Base-by-base conservation (phyloP, 2,888 invertebrate genomes). In the Mythimna vitellina region DNA sequence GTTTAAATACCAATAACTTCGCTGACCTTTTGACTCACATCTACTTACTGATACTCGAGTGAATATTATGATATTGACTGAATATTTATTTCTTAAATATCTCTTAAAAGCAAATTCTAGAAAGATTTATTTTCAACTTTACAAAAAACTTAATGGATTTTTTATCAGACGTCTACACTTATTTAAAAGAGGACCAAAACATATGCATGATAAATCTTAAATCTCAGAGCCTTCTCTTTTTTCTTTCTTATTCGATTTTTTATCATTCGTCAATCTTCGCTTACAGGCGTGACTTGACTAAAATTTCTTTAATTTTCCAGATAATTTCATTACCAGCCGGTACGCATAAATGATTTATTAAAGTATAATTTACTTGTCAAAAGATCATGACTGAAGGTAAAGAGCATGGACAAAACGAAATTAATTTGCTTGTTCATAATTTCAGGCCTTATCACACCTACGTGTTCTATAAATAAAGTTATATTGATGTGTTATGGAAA, bases 371-470 rank as follows among this genome's bases (percentile, higher is more conserved):
- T 46, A 72, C 14, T 58, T 78, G 32, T 38, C 64, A 72, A 78
- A 70, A 64, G 63, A 64, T 78, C 63, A 76, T 42, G 65, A 25
- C 25, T 60, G 49, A 60, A 72, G 53, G 58, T 61, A 61, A 73
- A 80, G 70, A 62, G 32, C 61, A 68, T 25, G 32, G 68, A 51
- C 56, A 57, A n/a, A 42, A 49, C 49, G 0, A 32, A 60, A 70
- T 63, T n/a, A 64, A 61, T 65, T 51, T 51, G 49, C 20, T 20
- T 14, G 20, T 25, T 25, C 20, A 60, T 22, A 35, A 60, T 22
- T 46, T 69, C 29, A 32, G 17, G 32, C n/a, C 49, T n/a, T 42
- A 20, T 22, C 46, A 29, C 46, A 20, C 35, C 51, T 25, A 67
- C 9, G 6, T 60, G 35, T 35, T 3, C 6, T 8, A 49, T 62